Percentiles rank a stretch among this genome's conserved stretches.
phyloP scores from a whole-genome alignment of 2,888 invertebrate species.

The Amblyteles armatorius region DNA sequence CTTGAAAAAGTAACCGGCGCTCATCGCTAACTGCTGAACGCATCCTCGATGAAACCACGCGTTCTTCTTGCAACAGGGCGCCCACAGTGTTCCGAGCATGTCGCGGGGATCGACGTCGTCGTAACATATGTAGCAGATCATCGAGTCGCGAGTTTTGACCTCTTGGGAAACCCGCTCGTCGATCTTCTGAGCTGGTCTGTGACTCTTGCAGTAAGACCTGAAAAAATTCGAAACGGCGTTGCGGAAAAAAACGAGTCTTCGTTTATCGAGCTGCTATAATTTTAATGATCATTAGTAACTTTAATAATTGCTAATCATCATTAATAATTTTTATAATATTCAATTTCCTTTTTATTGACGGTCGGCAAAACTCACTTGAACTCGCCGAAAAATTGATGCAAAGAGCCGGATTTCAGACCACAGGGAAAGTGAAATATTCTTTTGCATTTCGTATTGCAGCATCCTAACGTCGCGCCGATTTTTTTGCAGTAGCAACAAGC shows the following conservation, averaged over 20 bases:
- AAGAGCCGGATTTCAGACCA: conserved; percentile 88
- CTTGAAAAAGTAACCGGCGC: conserved; percentile 93
- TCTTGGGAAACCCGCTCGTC: conserved; percentile 76
- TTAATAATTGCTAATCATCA: not conserved
- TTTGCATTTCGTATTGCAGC: conserved; percentile 88
- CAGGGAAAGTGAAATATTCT: conserved; percentile 92
- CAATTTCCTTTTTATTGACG: not conserved
- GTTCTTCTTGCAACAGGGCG: conserved; percentile 91
- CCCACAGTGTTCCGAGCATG: conserved; percentile 86
- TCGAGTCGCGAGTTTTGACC: conserved; percentile 73
- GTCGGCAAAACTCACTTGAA: conserved; percentile 84
- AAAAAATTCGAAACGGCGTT: conserved; percentile 51
- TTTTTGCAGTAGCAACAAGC: conserved; percentile 89
- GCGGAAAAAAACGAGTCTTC: not conserved
- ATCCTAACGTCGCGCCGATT: conserved; percentile 90
- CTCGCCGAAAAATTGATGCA: conserved; percentile 88
- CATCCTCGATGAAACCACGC: conserved; percentile 92
- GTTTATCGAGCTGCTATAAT: too few species aligned
- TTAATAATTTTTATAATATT: not conserved
- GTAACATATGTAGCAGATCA: conserved; percentile 90
- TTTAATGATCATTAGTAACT: not conserved
- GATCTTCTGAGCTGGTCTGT: conserved; percentile 87
- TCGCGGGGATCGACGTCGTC: conserved; percentile 86
- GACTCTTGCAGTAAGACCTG: conserved; percentile 89
- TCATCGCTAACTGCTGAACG: conserved; percentile 90